Conservation (phyloP, 2,888 invertebrate genomes). For the Scaptomyza caliginosa region DNA sequence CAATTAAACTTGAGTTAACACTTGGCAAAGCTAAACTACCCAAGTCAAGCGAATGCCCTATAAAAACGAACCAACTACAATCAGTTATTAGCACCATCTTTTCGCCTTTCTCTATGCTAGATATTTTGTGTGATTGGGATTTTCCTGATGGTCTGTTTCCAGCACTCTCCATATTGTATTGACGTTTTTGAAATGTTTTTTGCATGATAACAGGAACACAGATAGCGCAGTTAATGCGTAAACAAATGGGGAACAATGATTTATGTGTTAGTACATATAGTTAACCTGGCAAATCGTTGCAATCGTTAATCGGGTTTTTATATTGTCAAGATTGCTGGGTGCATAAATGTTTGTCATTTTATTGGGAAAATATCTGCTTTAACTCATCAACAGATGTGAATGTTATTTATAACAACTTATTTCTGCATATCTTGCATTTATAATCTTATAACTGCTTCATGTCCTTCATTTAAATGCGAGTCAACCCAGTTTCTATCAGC, state of each 20-base stretch:
- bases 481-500: conserved; percentile 44
- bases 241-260: conserved; percentile 60
- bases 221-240: conserved; percentile 18
- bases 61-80: no score
- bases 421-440: not conserved
- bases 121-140: conserved; percentile 9
- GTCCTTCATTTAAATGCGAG: conserved; percentile 10
- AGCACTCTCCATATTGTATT: conserved; percentile 32
- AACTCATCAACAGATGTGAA: no score
- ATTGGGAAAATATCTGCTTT: no score
- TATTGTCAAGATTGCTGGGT: conserved; percentile 6
- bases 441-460: not conserved
- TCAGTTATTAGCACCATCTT: conserved; percentile 10
- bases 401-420: not conserved
- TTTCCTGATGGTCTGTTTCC: conserved; percentile 19
- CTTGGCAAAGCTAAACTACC: conserved; percentile 9
- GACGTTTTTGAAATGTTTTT: conserved; percentile 7
- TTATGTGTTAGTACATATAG: conserved; percentile 49
- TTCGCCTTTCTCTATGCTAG: not conserved
- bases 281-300: conserved; percentile 13
- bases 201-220: conserved; percentile 14
- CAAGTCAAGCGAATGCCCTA: conserved; percentile 4
- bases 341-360: not conserved
- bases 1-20: conserved; percentile 62
- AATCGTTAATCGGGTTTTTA: conserved; percentile 33